Evolutionary conservation across 2,113 vertebrate species (phyloP).

Genomic region (Clarias macrocephalus): DNA sequence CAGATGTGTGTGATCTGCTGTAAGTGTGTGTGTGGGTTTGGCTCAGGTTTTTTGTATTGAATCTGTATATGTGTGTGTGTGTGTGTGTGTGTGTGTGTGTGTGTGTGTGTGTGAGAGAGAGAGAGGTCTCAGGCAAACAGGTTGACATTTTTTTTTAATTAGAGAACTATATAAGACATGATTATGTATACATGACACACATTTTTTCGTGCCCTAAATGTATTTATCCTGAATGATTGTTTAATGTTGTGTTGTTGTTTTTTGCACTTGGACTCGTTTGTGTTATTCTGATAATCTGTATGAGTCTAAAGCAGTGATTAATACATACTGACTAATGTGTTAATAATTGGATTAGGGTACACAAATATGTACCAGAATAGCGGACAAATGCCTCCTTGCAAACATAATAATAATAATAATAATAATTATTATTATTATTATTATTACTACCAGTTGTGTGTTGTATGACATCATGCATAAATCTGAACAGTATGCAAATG

Average conservation of each 20-base stretch:
- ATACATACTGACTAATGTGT: neutral
- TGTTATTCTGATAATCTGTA: neutral
- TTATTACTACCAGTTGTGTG: neutral
- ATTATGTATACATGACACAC: neutral
- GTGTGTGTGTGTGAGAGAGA: neutral
- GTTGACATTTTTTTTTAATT: neutral
- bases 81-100: neutral
- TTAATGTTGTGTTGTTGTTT: neutral
- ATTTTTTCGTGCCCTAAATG: neutral
- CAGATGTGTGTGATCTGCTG: neutral
- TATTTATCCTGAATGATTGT: neutral
- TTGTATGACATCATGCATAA: too few species aligned
- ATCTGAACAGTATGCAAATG: neutral
- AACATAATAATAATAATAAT: too few species aligned
- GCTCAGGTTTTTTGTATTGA: neutral
- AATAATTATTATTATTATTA: neutral
- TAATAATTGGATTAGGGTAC: neutral
- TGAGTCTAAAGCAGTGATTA: neutral
- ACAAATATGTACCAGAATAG: neutral
- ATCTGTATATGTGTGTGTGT: neutral
- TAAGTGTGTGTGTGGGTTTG: neutral
- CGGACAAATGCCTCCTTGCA: neutral
- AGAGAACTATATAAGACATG: neutral
- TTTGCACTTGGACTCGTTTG: neutral
- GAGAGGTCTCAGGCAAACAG: conserved; percentile 6